Evolutionary conservation across 2,113 vertebrate genomes (phyloP), one percentile per base, ranked within the genome.

Genomic region (Ellobius talpinus): DNA sequence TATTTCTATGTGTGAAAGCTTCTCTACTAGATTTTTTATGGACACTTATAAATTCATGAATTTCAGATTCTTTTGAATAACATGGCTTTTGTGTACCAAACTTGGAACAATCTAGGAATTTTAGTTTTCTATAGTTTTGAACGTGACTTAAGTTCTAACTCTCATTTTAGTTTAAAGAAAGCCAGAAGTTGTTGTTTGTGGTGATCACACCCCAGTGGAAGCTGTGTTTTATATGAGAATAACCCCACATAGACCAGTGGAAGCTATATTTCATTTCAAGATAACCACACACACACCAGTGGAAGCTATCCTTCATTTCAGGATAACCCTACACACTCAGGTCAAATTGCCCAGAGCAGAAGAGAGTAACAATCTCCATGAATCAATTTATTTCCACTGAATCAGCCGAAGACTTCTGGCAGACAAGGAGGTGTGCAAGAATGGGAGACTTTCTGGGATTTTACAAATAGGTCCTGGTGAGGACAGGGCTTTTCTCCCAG

Each of bases 101-200:
- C 26, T 87, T 89, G 58, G 45, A 26, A 77, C 45, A 77, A 4
- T 88, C 58, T 90, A 36, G 52, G 26, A 90, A 87, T 90, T 90
- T 91, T n/a, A 42, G 55, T 92, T 86, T 85, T 92, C 24, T 45
- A 7, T 81, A 77, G 23, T 61, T 33, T 95, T 61, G 7, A 84
- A 89, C 72, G 86, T 94, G 63, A 14, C 70, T 94, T 72, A 58
- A 55, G 63, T 58, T 29, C 52, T 66, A 79, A 93, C 47, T 96
- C 93, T 68, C 1, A 39, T 85, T 96, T 93, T 29, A 81, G 45
- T 78, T 97, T 24, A 91, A 78, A 97, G 73, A 61, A 91, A 94
- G 81, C 79, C 90, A 39, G 55, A 90, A 87, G 63, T 73, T 96
- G 58, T 90, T 10, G 9, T 77, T 33, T 93, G 55, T 85, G 21